phyloP scores from a whole-genome alignment of 1,140 invertebrate genomes.

The Trinorchestia longiramus region DNA sequence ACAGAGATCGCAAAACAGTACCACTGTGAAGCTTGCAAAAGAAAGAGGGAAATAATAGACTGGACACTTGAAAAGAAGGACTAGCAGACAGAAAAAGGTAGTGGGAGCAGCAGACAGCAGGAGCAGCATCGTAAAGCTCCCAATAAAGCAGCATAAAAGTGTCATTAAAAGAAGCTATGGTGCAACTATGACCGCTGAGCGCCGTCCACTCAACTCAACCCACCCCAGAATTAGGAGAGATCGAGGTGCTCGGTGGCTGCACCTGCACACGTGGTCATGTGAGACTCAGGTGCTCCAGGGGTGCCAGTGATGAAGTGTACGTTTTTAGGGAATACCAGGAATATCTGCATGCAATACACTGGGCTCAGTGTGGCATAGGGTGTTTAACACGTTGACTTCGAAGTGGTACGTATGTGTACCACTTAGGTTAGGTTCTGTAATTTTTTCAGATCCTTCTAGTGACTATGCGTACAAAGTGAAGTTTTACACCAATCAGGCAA shows the following conservation, averaged over 20 bases:
- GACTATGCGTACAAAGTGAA: too few species aligned
- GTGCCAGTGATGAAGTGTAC: too few species aligned
- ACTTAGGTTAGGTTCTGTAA: too few species aligned
- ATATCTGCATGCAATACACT: too few species aligned
- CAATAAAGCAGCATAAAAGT: slow-evolving; percentile 9
- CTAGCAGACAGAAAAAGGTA: background rate
- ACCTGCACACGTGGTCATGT: background rate
- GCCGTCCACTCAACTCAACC: background rate
- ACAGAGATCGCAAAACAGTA: background rate
- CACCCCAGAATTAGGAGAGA: background rate
- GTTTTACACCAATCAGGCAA: too few species aligned
- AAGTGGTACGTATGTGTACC: too few species aligned
- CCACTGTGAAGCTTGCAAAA: background rate
- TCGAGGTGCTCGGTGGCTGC: background rate
- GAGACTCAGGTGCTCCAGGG: background rate
- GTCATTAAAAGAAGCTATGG: background rate
- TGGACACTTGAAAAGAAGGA: background rate
- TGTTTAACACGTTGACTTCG: too few species aligned
- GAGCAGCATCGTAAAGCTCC: background rate
- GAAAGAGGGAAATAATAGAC: background rate
- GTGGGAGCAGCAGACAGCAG: background rate
- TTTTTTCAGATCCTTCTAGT: too few species aligned
- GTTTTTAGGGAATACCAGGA: too few species aligned
- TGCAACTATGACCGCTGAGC: background rate
- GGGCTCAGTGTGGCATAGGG: background rate